phyloP scores from a whole-genome alignment of 2,113 vertebrate species.

The Tiliqua scincoides region DNA sequence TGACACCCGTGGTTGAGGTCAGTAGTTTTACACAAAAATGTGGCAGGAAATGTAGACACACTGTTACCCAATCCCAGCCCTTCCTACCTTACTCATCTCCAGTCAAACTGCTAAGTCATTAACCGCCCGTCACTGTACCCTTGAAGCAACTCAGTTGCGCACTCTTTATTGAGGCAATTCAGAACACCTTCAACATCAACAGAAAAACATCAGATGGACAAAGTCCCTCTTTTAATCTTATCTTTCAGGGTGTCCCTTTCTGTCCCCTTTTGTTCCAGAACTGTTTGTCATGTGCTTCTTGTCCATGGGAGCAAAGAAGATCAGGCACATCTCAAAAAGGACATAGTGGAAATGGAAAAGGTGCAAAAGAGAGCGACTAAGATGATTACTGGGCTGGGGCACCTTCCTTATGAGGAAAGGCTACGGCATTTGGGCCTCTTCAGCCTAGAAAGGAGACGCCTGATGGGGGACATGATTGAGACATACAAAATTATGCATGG shows the following conservation, averaged over 20 bases:
- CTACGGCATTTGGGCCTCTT: too few relatives aligned
- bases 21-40: slow-evolving; percentile 52
- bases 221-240: neutral
- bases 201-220: slow-evolving; percentile 9
- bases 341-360: too few relatives aligned
- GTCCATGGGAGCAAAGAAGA: neutral
- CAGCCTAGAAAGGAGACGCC: too few relatives aligned
- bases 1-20: slow-evolving; percentile 62
- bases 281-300: neutral
- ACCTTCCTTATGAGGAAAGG: too few relatives aligned
- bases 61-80: slow-evolving; percentile 73
- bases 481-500: too few relatives aligned
- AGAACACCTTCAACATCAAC: slow-evolving; percentile 25
- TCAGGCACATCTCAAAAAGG: too few relatives aligned
- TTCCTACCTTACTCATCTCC: slow-evolving; percentile 58
- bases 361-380: too few relatives aligned
- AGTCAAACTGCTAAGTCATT: slow-evolving; percentile 65
- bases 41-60: slow-evolving; percentile 74
- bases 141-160: slow-evolving; percentile 46
- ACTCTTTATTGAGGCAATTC: slow-evolving; percentile 52
- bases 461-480: too few relatives aligned
- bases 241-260: neutral
- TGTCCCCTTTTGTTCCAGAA: neutral
- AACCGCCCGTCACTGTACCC: slow-evolving; percentile 63
- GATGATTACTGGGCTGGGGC: too few relatives aligned